A percentile compares a stretch with the other conserved stretches of the same genome.
Evolutionary conservation across 2,113 vertebrate species (phyloP).

Genomic region (Elanus axillaris): DNA sequence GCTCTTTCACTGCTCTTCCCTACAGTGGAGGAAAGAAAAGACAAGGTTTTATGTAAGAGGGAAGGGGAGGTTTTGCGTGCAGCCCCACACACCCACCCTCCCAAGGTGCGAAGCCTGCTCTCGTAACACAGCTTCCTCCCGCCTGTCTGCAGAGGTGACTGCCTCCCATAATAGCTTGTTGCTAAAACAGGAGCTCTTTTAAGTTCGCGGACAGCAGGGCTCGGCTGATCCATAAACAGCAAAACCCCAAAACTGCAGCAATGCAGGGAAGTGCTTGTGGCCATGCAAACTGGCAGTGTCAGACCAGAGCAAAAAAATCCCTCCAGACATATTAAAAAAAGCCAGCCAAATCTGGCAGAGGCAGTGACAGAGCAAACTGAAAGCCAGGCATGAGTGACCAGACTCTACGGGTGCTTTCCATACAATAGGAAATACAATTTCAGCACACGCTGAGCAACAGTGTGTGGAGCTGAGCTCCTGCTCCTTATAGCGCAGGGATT

Average conservation of each 20-base stretch:
- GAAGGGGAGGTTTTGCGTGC: neutral
- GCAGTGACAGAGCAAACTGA: neutral
- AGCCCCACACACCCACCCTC: fast-evolving
- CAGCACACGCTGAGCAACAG: neutral
- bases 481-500: neutral
- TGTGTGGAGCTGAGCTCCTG: neutral
- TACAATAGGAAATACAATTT: neutral
- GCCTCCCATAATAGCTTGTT: neutral
- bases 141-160: neutral
- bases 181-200: neutral
- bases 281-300: neutral
- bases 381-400: neutral
- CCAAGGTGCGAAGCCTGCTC: neutral
- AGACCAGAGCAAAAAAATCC: neutral
- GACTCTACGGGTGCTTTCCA: neutral
- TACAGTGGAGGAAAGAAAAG: constrained; percentile 27
- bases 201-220: neutral
- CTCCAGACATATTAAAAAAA: neutral
- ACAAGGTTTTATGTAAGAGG: neutral
- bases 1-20: constrained; percentile 88
- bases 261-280: neutral
- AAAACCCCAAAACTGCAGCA: neutral
- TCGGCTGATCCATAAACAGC: neutral
- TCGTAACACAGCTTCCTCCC: neutral
- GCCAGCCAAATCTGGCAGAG: neutral